Base-by-base conservation (phyloP, 2,888 invertebrate species). In the Empis stercorea region DNA sequence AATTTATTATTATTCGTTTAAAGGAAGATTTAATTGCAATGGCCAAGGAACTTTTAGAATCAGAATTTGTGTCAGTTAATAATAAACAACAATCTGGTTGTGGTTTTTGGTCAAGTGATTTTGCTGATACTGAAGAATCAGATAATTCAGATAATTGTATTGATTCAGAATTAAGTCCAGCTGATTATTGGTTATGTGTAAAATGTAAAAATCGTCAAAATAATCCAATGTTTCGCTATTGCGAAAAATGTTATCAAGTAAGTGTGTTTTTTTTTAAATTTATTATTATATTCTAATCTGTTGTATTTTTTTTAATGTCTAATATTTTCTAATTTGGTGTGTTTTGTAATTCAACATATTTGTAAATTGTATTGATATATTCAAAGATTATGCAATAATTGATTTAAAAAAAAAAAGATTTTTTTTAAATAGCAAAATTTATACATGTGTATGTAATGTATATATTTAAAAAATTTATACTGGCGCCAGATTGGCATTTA, bases 191-290 rank as follows among this genome's bases (percentile, higher is more conserved):
- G 74, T 70, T 71, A 47, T 84, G 84, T 62, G 73, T 77, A 15
- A 77, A 76, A 59, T 83, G 83, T 67, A 73, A 71, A 52, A 73
- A 74, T 43, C 63, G 65, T 54, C 77, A 73, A 61, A 76, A 81
- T 63, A 79, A 79, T 69, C 79, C 80, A 36, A 66, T 75, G 48
- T 82, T 76, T 61, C 68, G 79, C 52, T 81, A 77, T 69, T 84
- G 83, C 65, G 76, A 79, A 63, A 78, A 77, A 66, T 83, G 82
- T 62, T 82, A 76, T 64, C 78, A 79, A 79, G 82, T 81, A 52
- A 52, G 44, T 38, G n/a, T n/a, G n/a, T 34, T 34, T 34, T 34
- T 34, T n/a, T 20, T 43, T 45, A 20, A 2, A 36, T n/a, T n/a
- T n/a, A n/a, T n/a, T n/a, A n/a, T n/a, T n/a, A n/a, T n/a, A n/a